Evolutionary conservation across 2,113 vertebrate species (phyloP).

Genomic region (Panthera tigris): DNA sequence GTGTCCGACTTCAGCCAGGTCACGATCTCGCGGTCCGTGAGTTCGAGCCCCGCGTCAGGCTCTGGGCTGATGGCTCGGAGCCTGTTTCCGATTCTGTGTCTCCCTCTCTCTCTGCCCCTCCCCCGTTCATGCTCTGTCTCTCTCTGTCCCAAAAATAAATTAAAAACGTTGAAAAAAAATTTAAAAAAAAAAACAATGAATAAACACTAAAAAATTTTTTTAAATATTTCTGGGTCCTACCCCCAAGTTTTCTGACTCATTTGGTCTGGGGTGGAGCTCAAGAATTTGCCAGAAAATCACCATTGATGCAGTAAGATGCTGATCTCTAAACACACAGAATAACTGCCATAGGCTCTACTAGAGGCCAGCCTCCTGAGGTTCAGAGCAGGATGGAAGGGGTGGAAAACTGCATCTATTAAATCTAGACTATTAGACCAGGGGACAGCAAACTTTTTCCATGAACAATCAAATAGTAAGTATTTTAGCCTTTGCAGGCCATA

Average conservation of each 20-base stretch:
- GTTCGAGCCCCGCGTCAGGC: too few relatives aligned
- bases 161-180: too few relatives aligned
- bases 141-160: too few relatives aligned
- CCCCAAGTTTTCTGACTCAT: not conserved
- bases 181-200: too few relatives aligned
- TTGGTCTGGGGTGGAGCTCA: not conserved
- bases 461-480: not conserved
- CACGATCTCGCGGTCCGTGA: too few relatives aligned
- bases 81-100: too few relatives aligned
- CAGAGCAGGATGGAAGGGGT: not conserved
- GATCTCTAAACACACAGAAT: too few relatives aligned
- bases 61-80: too few relatives aligned
- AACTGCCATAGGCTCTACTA: not conserved
- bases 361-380: not conserved
- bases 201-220: too few relatives aligned
- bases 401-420: not conserved
- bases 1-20: too few relatives aligned
- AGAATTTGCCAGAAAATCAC: not conserved
- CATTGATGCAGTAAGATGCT: not conserved
- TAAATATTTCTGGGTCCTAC: not conserved
- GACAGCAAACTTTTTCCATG: not conserved
- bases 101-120: too few relatives aligned
- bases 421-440: not conserved
- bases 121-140: too few relatives aligned
- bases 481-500: not conserved